Evolutionary conservation across 2,113 vertebrate genomes (phyloP).

Genomic region (Gadus chalcogrammus): DNA sequence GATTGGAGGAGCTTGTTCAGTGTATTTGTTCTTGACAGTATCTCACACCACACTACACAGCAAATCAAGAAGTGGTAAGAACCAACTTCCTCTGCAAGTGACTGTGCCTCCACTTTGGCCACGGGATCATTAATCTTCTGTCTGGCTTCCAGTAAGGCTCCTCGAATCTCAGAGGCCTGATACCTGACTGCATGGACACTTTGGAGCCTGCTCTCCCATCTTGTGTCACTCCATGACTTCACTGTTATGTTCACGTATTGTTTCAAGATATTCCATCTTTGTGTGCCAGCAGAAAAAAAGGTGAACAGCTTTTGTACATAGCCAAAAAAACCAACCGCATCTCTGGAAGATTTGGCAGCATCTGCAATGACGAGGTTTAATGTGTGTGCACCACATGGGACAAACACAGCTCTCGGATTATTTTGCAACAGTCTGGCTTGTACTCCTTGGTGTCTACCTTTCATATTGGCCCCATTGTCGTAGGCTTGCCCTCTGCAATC

Average conservation of each 20-base stretch:
- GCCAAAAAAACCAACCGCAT: conserved; percentile 22
- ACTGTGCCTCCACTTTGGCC: too few species aligned
- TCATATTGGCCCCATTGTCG: conserved; percentile 40
- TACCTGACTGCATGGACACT: conserved; percentile 23
- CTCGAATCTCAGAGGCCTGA: neutral
- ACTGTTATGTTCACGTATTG: too few species aligned
- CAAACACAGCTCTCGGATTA: conserved; percentile 15
- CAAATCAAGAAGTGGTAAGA: too few species aligned
- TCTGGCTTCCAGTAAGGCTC: too few species aligned
- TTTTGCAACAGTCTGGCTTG: conserved; percentile 11
- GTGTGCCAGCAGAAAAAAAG: too few species aligned
- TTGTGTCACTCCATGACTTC: too few species aligned
- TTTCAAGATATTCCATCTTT: too few species aligned
- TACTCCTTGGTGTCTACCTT: conserved; percentile 22
- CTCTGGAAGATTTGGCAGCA: conserved; percentile 32
- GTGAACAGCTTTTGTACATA: too few species aligned
- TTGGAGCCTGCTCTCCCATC: conserved; percentile 25
- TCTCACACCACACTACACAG: too few species aligned
- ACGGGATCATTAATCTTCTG: too few species aligned
- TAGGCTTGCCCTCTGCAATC: conserved; percentile 40
- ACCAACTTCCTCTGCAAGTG: too few species aligned
- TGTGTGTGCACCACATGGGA: conserved; percentile 26
- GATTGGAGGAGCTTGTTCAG: conserved; percentile 17
- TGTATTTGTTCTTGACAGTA: too few species aligned
- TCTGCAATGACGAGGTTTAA: conserved; percentile 27